Conservation (phyloP, 92 coral and sea anemone genomes). For the Porites evermanni region DNA sequence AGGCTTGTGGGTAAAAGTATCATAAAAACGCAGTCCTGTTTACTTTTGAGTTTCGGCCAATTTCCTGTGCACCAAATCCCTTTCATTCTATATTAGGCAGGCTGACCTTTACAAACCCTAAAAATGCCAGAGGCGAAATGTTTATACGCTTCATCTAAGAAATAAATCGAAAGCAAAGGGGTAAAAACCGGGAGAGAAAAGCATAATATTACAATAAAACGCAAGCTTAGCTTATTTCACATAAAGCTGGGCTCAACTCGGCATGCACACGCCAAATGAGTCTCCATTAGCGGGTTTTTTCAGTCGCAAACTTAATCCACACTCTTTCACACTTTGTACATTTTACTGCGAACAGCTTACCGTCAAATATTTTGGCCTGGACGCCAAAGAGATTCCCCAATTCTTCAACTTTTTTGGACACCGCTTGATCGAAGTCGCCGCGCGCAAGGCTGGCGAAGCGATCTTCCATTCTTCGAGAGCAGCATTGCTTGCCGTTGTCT, state of each 20-base stretch:
- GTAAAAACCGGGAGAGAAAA: not conserved
- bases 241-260: not conserved
- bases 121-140: slow-evolving; percentile 10
- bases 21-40: slow-evolving; percentile 53
- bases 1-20: slow-evolving; percentile 9
- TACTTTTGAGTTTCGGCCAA: slow-evolving; percentile 61
- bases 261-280: not conserved
- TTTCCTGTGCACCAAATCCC: slow-evolving; percentile 57
- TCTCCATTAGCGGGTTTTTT: slow-evolving; percentile 18
- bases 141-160: not conserved
- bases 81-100: slow-evolving; percentile 51
- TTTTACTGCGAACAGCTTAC: slow-evolving; percentile 47
- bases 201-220: not conserved
- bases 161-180: not conserved
- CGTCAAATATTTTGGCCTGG: slow-evolving; percentile 68
- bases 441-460: slow-evolving; percentile 65
- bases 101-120: slow-evolving; percentile 10
- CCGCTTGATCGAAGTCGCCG: slow-evolving; percentile 55
- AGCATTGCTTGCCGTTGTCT: slow-evolving; percentile 61
- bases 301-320: slow-evolving; percentile 47
- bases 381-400: slow-evolving; percentile 49
- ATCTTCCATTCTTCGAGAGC: slow-evolving; percentile 71
- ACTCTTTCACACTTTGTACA: slow-evolving; percentile 51
- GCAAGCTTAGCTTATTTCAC: not conserved
- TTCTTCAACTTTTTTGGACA: slow-evolving; percentile 42